A percentile compares a stretch with the other conserved stretches of the same genome.
Evolutionary conservation across 2,797 vertebrate genomes (phyloP).

Genomic region (Acanthurus lineatus): DNA sequence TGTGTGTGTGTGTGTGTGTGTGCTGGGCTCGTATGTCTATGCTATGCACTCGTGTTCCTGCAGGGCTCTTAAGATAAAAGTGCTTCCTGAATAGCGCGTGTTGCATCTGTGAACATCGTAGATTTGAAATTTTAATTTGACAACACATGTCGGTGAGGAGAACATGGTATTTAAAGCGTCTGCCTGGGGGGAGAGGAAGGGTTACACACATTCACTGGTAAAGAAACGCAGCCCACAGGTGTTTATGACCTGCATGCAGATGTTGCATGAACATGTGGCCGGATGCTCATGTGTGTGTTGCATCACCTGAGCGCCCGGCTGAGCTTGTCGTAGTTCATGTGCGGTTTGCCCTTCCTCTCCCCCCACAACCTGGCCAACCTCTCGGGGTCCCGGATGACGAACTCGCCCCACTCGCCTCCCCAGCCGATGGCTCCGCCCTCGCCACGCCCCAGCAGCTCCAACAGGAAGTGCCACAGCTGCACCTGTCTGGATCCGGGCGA

Average conservation of each 20-base stretch:
- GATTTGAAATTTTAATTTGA: slow-evolving; percentile 50
- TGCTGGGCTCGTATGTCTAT: background rate
- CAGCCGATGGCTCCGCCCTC: slow-evolving; percentile 83
- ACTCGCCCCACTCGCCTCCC: slow-evolving; percentile 86
- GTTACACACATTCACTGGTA: slow-evolving; percentile 10
- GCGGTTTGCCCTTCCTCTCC: slow-evolving; percentile 85
- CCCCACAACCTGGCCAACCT: slow-evolving; percentile 84
- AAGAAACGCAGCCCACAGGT: background rate
- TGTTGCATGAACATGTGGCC: background rate
- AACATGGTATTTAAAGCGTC: slow-evolving; percentile 37
- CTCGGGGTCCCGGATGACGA: slow-evolving; percentile 85
- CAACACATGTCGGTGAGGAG: slow-evolving; percentile 27
- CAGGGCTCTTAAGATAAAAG: slow-evolving; percentile 14
- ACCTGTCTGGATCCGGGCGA: slow-evolving; percentile 86
- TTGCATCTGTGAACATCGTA: slow-evolving; percentile 43
- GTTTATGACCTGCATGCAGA: background rate
- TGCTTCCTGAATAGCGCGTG: slow-evolving; percentile 16
- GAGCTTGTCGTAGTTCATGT: slow-evolving; percentile 91
- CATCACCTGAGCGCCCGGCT: slow-evolving; percentile 86
- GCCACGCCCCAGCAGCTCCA: slow-evolving; percentile 82
- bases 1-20: slow-evolving; percentile 12
- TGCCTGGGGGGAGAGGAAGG: slow-evolving; percentile 34
- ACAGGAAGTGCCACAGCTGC: slow-evolving; percentile 86
- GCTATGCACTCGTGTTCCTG: slow-evolving; percentile 8
- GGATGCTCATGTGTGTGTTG: background rate